phyloP scores from a whole-genome alignment of 1,140 invertebrate species.

The Conus betulinus region DNA sequence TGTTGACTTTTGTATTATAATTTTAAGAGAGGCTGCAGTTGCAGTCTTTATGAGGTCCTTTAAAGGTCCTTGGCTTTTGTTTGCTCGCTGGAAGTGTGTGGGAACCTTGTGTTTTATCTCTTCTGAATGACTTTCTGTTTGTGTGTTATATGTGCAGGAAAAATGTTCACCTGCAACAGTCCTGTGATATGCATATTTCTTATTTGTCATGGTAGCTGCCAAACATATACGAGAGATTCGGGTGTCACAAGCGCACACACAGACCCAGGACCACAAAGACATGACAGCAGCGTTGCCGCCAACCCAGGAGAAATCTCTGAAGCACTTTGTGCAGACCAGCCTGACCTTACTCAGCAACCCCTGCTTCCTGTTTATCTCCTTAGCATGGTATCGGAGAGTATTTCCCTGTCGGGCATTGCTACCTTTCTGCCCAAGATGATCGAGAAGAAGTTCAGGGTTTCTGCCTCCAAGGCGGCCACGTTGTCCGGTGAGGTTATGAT shows the following conservation, averaged over 20 bases:
- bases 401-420: conserved; percentile 86
- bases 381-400: conserved; percentile 84
- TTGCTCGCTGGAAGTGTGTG: too few species aligned
- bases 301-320: conserved; percentile 20
- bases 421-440: conserved; percentile 89
- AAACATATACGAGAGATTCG: conserved; percentile 75
- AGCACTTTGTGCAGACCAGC: conserved; percentile 49
- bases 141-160: too few species aligned
- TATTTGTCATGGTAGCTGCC: conserved; percentile 44
- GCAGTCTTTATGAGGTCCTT: too few species aligned
- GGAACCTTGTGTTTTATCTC: too few species aligned
- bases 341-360: conserved; percentile 82
- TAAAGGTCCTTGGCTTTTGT: too few species aligned
- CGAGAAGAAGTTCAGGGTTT: conserved; percentile 88
- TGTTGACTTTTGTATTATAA: too few species aligned
- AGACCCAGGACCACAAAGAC: conserved; percentile 36
- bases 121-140: too few species aligned
- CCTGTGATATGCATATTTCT: too few species aligned
- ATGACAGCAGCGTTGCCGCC: background rate
- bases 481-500: conserved; percentile 81
- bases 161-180: too few species aligned
- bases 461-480: conserved; percentile 83
- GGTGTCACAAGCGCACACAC: conserved; percentile 83
- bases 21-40: too few species aligned
- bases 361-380: conserved; percentile 88